Base-by-base conservation (phyloP, 2,888 invertebrate genomes). In the Tryphoninae sp. region DNA sequence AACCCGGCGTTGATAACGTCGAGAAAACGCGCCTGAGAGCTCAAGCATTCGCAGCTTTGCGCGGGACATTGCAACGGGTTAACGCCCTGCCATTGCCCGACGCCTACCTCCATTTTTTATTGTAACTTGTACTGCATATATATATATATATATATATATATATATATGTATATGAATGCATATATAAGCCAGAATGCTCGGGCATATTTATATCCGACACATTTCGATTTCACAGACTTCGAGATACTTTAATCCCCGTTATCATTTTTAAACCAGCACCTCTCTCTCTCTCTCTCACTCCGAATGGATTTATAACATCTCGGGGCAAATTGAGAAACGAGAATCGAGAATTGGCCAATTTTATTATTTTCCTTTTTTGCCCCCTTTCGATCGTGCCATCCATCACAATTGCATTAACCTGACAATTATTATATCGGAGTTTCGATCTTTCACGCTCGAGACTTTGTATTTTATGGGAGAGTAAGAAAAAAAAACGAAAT, bases 41-140 rank as follows among this genome's bases (percentile, higher is more conserved):
- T 8, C 11, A 62, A 62, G 19, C 11, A 59, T 64, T 26, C 19
- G 51, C 76, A 73, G 81, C 84, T 86, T 88, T 86, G 86, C 87
- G 85, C 80, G 81, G 83, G 80, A 78, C 78, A 68, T 80, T 82
- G 81, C 22, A 45, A 82, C 87, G 87, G 90, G 90, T 91, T 87
- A 90, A 91, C 87, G 90, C 87, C 90, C 90, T 88, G 81, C 82
- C 62, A 68, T 72, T 69, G 83, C 79, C 69, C 80, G 81, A 83
- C 88, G 87, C 89, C 88, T 89, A 89, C 89, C 85, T 84, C 79
- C 81, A 78, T 71, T 72, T 76, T 76, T 73, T 81, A 65, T 72
- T 64, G 67, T 59, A 73, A 78, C 55, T 71, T 42, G 33, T 33
- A 59, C 16, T 40, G 45, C 23, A 45, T 16, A 64, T 49, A 45